Evolutionary conservation across 1,140 invertebrate genomes (phyloP), one percentile per base, ranked within the genome.

Genomic region (Trichonephila clavata): DNA sequence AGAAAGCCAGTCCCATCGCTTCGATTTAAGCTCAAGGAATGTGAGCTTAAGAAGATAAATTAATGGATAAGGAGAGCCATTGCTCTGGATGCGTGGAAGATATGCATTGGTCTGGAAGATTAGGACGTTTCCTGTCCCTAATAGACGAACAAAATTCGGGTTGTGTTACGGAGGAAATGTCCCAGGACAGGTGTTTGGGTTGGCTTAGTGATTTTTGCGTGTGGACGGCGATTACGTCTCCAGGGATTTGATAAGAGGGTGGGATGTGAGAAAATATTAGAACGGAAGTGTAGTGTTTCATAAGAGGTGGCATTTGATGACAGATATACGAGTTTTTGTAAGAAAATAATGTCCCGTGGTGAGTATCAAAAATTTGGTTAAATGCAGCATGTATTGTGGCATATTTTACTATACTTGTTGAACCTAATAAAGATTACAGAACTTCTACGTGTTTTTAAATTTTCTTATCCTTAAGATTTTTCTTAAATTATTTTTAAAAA

Each of bases 31-130:
- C 86, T 65, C 61, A 16, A 65, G 86, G 86, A 88, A 88, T 88
- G 61, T 63, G 63, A 88, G 86, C 86, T 88, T 88, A 88, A 88
- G 86, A 88, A 88, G 86, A 88, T 88, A 88, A 88, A 88, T 88
- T 88, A 88, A 88, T 68, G 86, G 86, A 88, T 88, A 88, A 88
- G 86, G 86, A 77, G 71, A 14, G 24, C 63, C 43, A 88, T 71
- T 71, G 63, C 63, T 88, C 86, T 57, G 27, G 39, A 63, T 20
- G 63, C 27, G 59, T 50, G 63, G 63, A 24, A 32, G 50, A 60
- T 60, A 86, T 61, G 59, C 50, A 39, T 63, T 39, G 32, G 61
- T 27, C 61, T 43, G 86, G 32, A 57, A 86, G 84, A 86, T 86
- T 86, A 86, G 84, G 63, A 57, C 86, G 57, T 68, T 88, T 88